phyloP scores from a whole-genome alignment of 2,113 vertebrate genomes.

The Oceanites oceanicus region DNA sequence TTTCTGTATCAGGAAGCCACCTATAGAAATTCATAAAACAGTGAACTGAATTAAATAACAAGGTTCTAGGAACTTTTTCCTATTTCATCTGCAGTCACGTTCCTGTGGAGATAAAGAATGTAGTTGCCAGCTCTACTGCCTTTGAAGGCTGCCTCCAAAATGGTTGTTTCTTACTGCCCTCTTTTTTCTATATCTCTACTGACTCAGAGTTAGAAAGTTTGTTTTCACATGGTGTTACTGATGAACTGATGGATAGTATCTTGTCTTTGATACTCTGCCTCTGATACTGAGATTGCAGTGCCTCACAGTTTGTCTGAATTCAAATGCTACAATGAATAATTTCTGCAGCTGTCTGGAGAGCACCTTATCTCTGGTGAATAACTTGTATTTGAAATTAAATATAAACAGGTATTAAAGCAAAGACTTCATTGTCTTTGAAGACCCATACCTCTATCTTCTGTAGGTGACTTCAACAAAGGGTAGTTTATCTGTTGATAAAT shows the following conservation, averaged over 20 bases:
- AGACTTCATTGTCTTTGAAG: not conserved
- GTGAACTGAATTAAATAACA: not conserved
- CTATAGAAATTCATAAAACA: not conserved
- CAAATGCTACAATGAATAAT: not conserved
- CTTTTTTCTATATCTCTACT: not conserved
- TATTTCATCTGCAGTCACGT: not conserved
- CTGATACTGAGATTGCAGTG: not conserved
- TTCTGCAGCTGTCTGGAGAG: not conserved
- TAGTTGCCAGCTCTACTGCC: not conserved
- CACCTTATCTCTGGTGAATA: not conserved
- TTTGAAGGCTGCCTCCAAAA: not conserved
- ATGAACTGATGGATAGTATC: not conserved
- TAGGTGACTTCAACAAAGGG: not conserved
- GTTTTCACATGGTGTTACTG: not conserved
- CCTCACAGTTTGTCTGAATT: not conserved
- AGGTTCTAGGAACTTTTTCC: not conserved
- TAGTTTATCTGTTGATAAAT: not conserved
- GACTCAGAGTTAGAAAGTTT: not conserved
- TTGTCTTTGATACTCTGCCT: not conserved
- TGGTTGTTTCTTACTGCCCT: not conserved
- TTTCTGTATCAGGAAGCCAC: not conserved
- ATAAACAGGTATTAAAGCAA: not conserved
- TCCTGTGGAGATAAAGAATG: not conserved
- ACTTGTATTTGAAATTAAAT: not conserved
- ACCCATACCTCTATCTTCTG: not conserved